Evolutionary conservation across 1,140 invertebrate species (phyloP).

Genomic region (Drosophila albomicans): DNA sequence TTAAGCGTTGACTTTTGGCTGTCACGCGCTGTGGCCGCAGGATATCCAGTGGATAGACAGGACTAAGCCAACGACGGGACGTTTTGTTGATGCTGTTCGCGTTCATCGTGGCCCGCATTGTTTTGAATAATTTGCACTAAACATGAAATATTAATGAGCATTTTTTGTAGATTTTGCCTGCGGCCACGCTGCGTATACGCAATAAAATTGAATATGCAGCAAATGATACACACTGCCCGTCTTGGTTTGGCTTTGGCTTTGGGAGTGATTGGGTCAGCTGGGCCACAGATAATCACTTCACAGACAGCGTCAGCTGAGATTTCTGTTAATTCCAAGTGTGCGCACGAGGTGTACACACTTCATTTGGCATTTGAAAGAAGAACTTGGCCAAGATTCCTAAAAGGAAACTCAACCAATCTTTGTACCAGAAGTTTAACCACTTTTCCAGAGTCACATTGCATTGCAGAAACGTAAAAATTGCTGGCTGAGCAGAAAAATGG

Average conservation of each 20-base stretch:
- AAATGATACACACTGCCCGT: constrained; percentile 52
- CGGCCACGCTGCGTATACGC: constrained; percentile 62
- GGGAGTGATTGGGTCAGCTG: constrained; percentile 34
- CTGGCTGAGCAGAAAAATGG: constrained; percentile 31
- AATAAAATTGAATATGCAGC: constrained; percentile 79
- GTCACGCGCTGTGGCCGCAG: constrained; percentile 53
- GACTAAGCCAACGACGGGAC: background rate
- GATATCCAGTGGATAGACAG: constrained; percentile 29
- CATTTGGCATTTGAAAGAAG: background rate
- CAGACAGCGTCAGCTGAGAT: constrained; percentile 45
- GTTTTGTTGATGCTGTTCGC: constrained; percentile 70
- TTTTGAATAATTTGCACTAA: constrained; percentile 80
- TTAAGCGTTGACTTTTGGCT: constrained; percentile 57
- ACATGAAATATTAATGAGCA: constrained; percentile 82
- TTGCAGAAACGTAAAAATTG: constrained; percentile 24
- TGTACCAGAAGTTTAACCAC: background rate
- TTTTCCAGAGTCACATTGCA: constrained; percentile 23
- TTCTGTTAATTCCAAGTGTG: constrained; percentile 21
- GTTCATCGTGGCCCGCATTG: constrained; percentile 64
- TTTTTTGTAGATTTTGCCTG: constrained; percentile 32
- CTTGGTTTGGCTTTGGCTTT: too few species aligned
- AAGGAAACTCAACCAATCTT: background rate
- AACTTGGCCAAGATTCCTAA: background rate
- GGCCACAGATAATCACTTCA: constrained; percentile 56
- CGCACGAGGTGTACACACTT: background rate